Base-by-base conservation (phyloP, 2,797 vertebrate genomes). In the Aldrovandia affinis region DNA sequence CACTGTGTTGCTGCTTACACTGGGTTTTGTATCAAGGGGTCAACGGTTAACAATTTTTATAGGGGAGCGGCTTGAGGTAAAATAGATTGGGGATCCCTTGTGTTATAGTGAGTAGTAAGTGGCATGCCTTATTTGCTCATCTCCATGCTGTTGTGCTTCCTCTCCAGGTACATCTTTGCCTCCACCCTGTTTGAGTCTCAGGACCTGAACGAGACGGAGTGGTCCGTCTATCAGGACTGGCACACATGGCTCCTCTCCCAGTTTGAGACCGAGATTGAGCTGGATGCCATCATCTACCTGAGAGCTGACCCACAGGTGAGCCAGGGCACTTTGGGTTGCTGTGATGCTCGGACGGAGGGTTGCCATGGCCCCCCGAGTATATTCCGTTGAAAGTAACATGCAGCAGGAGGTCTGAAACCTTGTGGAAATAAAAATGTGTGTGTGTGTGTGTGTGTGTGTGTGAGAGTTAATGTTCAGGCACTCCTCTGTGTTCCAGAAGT, bases 221-320 rank as follows among this genome's bases (percentile, higher is more conserved):
- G 95, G 95, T 91, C 93, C 0, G 92, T 97, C 82, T 97, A 97
- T 83, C 95, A 96, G 89, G 96, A 97, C 89, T 97, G 95, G 95
- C 96, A 97, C 88, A 89, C 91, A 0, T 97, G 96, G 97, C 89
- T 97, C 83, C 89, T 96, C 78, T 94, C 91, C 5, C 94, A 96
- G 88, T 97, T 95, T 90, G 93, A 96, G 87, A 68, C 89, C 0
- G 91, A 96, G 33, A 86, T 96, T 33, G 93, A 96, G 83, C 90
- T 97, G 18, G 94, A 97, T 3, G 96, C 93, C 78, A 96, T 97
- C 78, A 95, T 97, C 89, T 97, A 97, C 88, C 92, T 97, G 70
- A 91, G 94, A 85, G 96, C 96, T 2, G 91, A 93, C 30, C 96
- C 96, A 33, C 92, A 97, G 96, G 96, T 97, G 91, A 0, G 78